Conservation (phyloP, 2,888 invertebrate species). For the Sclerodermus sp. region DNA sequence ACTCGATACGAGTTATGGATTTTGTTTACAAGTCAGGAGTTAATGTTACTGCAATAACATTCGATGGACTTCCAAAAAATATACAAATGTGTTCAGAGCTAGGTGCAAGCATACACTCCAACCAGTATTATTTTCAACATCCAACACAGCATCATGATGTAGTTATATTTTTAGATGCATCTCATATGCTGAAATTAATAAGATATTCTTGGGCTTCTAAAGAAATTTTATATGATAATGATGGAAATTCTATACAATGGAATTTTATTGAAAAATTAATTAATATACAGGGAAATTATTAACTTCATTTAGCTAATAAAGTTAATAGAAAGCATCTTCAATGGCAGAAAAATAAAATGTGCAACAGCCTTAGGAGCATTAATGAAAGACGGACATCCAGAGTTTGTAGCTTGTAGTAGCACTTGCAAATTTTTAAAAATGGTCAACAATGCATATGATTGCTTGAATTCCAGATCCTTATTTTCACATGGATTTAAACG, state of each 20-base stretch:
- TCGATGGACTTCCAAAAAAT: conserved; percentile 15
- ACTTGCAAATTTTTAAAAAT: not conserved
- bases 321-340: not conserved
- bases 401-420: not conserved
- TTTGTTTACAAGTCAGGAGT: conserved; percentile 7
- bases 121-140: conserved; percentile 5
- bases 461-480: not conserved
- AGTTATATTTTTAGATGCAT: conserved; percentile 8
- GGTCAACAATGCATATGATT: not conserved
- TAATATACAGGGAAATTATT: conserved; percentile 9
- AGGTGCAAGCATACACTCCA: not conserved
- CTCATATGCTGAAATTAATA: conserved; percentile 11
- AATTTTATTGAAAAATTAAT: conserved; percentile 5
- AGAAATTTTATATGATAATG: not conserved
- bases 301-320: conserved; percentile 1
- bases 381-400: not conserved
- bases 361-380: not conserved
- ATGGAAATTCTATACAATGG: conserved; percentile 7
- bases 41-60: conserved; percentile 8
- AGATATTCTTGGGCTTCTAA: conserved; percentile 6
- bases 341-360: not conserved
- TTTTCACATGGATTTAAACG: too few relatives aligned
- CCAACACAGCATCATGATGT: conserved; percentile 3
- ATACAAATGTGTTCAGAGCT: conserved; percentile 2
- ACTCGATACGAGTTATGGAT: not conserved